Evolutionary conservation across 2,113 vertebrate genomes (phyloP), one percentile per base, ranked within the genome.

Genomic region (Smithornis capensis): DNA sequence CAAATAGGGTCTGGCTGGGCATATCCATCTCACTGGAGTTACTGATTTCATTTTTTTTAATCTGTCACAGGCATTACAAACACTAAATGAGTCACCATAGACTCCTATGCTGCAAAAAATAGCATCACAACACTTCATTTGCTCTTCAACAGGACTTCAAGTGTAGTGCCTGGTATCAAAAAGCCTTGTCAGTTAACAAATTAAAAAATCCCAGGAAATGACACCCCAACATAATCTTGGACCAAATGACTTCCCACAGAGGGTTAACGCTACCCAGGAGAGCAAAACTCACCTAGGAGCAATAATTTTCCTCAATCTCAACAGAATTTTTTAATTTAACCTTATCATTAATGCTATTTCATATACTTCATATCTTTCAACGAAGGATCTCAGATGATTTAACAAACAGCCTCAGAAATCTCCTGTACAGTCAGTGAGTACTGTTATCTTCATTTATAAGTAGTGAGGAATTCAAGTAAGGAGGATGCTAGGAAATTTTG

Each of bases 101-200:
- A 78, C 90, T 92, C 88, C 89, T 77, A 40, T 79, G 60, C 74
- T 87, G 79, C 68, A 94, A 95, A 91, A 95, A 94, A 92, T 74
- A 94, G 71, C 57, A 94, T 77, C 84, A 87, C 69, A 94, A 86
- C 9, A 57, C 70, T 95, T 90, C 55, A 86, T 82, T 95, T 97
- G 90, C 92, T 90, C 78, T 96, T 94, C 92, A 82, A 69, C 92
- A 45, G 62, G 85, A 94, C 95, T 97, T 92, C 83, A 94, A 96
- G 83, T 78, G 64, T 42, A 77, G 50, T 28, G 79, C 47, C 73
- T 91, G 85, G 42, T 91, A 86, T 92, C 71, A 93, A 95, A 96
- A 96, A 93, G 23, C 68, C 67, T 71, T 65, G 76, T 74, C 64
- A 86, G 63, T 78, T 92, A 91, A 82, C 60, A 95, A 93, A 88